These are phyloP conservation scores for Andricus grossulariae DNA, from an alignment of 1,140 invertebrate genomes.

Conservation along the genomic window DNA sequence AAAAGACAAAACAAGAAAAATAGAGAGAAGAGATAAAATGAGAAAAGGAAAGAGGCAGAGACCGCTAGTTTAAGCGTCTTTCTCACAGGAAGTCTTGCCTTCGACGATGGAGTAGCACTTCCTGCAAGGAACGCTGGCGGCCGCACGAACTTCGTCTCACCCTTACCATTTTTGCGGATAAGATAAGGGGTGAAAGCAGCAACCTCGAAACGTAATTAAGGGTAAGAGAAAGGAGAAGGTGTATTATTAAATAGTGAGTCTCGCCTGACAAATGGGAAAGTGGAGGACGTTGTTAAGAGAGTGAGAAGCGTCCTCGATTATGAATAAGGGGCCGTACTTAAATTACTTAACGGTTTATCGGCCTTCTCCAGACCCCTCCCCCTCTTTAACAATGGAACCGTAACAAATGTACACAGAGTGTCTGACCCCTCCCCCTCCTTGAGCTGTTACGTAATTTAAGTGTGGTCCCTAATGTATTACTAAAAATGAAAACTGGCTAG, in stretches of 20 bases:
- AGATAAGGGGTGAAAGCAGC: conserved; percentile 15
- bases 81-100: conserved; percentile 20
- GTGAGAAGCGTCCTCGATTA: conserved; percentile 42
- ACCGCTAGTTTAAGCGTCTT: conserved; percentile 8
- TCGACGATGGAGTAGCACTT: conserved; percentile 15
- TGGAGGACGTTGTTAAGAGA: not conserved
- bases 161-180: conserved; percentile 33
- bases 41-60: not conserved
- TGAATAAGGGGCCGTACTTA: too few species aligned
- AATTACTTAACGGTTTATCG: too few species aligned
- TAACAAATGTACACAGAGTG: too few species aligned
- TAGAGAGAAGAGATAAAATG: not conserved
- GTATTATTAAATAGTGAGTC: conserved; percentile 51
- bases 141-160: conserved; percentile 20
- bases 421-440: too few species aligned
- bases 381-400: too few species aligned
- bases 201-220: conserved; percentile 49
- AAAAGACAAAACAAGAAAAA: not conserved
- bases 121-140: not conserved
- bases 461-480: conserved; percentile 53
- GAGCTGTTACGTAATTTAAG: too few species aligned
- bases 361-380: too few species aligned
- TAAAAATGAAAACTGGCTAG: conserved; percentile 46
- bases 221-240: conserved; percentile 35
- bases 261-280: conserved; percentile 45